These are phyloP conservation scores for Drosophila silvestris DNA, from an alignment of 2,888 invertebrate genomes.

Conservation along the genomic window DNA sequence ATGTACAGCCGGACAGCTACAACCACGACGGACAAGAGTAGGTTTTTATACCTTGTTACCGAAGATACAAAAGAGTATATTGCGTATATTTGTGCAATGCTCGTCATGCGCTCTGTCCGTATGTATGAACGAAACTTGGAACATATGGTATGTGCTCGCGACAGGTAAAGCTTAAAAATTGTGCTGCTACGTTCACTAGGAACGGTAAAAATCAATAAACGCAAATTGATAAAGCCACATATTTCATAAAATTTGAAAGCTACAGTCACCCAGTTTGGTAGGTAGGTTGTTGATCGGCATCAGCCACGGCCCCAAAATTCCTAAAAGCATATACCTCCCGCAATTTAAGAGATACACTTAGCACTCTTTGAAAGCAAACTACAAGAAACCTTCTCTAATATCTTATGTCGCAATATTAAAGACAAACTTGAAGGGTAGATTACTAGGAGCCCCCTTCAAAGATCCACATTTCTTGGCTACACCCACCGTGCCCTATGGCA, in stretches of 20 bases:
- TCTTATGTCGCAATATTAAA: background rate
- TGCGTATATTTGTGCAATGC: background rate
- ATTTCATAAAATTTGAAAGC: background rate
- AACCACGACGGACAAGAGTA: slow-evolving; percentile 25
- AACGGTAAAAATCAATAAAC: background rate
- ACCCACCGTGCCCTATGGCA: background rate
- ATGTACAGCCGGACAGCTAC: slow-evolving; percentile 26
- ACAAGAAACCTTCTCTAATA: background rate
- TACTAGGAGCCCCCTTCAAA: background rate
- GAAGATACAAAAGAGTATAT: background rate
- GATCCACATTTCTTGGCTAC: background rate
- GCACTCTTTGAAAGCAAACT: background rate
- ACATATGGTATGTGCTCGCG: background rate
- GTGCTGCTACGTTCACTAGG: background rate
- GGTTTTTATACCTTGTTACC: slow-evolving; percentile 10
- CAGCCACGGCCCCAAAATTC: background rate
- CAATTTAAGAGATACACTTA: background rate
- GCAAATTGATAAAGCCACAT: background rate
- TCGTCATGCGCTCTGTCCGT: background rate
- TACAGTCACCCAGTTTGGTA: background rate
- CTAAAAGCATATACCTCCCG: background rate
- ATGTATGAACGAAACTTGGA: background rate
- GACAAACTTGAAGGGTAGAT: background rate
- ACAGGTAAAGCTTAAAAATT: background rate
- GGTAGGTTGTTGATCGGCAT: background rate